phyloP scores from a whole-genome alignment of 2,113 vertebrate genomes.

The Oxygymnocypris stewartii region DNA sequence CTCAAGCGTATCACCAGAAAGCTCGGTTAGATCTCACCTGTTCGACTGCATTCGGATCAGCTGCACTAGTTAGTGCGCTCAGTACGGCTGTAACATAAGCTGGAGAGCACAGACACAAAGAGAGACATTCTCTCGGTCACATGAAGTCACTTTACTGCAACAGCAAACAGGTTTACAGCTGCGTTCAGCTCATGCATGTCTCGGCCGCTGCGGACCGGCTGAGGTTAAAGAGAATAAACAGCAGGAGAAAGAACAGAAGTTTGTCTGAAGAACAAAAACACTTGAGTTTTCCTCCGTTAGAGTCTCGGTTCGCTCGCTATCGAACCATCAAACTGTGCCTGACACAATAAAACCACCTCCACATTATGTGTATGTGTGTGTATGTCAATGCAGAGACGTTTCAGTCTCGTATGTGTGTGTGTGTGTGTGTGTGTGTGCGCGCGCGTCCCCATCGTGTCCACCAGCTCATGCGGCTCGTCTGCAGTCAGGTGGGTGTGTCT shows the following conservation, averaged over 20 bases:
- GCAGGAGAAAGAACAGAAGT: conserved; percentile 41
- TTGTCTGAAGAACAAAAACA: conserved; percentile 46
- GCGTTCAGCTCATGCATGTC: conserved; percentile 13
- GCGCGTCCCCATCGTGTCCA: neutral
- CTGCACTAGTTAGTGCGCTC: neutral
- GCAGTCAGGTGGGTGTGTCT: conserved; percentile 57
- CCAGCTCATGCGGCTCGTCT: conserved; percentile 51
- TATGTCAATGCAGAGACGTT: neutral
- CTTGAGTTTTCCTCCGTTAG: neutral
- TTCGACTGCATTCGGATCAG: conserved; percentile 11
- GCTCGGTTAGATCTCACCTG: neutral
- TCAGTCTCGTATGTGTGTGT: conserved; percentile 3
- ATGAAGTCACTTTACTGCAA: conserved; percentile 58
- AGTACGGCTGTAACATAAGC: neutral
- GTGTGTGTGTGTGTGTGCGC: conserved; percentile 40
- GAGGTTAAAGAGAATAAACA: conserved; percentile 33
- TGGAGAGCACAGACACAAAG: conserved; percentile 29
- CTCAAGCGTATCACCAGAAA: neutral
- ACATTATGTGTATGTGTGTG: neutral
- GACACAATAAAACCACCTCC: neutral
- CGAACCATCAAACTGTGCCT: conserved; percentile 15
- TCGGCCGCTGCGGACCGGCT: neutral
- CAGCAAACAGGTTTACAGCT: conserved; percentile 34
- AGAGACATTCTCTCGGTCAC: conserved; percentile 22
- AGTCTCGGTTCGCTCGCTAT: neutral